A percentile compares a stretch with the other conserved stretches of the same genome.
phyloP scores from a whole-genome alignment of 2,888 invertebrate species.

The Chymomyza amoena region DNA sequence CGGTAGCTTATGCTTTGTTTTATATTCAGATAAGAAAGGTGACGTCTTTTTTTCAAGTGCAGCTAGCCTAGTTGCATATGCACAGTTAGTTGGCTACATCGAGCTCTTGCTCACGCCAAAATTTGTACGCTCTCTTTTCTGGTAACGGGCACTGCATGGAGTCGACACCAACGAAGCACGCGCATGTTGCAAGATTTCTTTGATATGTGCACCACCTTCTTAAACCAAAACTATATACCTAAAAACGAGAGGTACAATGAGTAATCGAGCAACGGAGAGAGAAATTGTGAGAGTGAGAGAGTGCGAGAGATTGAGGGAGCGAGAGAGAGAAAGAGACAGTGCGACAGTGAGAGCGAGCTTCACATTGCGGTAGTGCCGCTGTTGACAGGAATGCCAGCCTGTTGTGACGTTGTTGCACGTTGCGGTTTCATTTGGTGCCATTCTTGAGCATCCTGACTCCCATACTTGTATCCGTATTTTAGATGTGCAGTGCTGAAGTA shows the following conservation, averaged over 20 bases:
- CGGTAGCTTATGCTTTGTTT: too few relatives aligned
- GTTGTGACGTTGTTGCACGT: slow-evolving; percentile 10
- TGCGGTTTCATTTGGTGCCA: slow-evolving; percentile 8
- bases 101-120: not conserved
- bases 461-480: not conserved
- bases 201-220: slow-evolving; percentile 34
- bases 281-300: slow-evolving; percentile 21
- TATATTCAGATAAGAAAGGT: too few relatives aligned
- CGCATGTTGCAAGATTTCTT: slow-evolving; percentile 15
- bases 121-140: not conserved
- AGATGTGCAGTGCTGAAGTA: not conserved
- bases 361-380: not conserved
- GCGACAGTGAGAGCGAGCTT: not conserved
- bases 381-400: slow-evolving; percentile 30
- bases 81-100: not conserved
- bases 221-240: slow-evolving; percentile 33
- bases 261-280: not conserved
- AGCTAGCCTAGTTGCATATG: not conserved
- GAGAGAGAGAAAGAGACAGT: not conserved
- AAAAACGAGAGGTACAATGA: slow-evolving; percentile 31
- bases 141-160: slow-evolving; percentile 3
- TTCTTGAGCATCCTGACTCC: slow-evolving; percentile 9
- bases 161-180: slow-evolving; percentile 21
- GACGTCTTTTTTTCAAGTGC: not conserved
- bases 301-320: slow-evolving; percentile 9